Percentiles rank a stretch among this genome's conserved stretches.
Evolutionary conservation across 2,888 invertebrate genomes (phyloP).

Genomic region (Zelleria hepariella): DNA sequence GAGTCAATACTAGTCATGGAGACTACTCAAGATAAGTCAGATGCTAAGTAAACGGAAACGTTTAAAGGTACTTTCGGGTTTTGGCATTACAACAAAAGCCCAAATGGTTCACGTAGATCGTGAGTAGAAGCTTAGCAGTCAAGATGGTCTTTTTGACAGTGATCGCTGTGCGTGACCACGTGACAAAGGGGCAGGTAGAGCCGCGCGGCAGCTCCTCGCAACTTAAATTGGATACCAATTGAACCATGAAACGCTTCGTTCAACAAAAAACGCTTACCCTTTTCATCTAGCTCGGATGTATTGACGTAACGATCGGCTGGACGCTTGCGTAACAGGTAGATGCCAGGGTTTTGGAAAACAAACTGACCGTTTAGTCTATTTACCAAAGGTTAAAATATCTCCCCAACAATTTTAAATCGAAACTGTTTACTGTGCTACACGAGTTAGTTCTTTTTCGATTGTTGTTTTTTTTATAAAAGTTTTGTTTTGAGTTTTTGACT

Average conservation of each 20-base stretch:
- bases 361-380: constrained; percentile 16
- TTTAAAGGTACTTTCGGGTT: background rate
- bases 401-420: too few relatives aligned
- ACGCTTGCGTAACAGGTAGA: background rate
- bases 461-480: too few relatives aligned
- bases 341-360: background rate
- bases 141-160: background rate
- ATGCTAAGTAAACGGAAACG: background rate
- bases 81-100: background rate
- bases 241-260: constrained; percentile 55
- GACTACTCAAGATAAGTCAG: background rate
- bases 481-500: too few relatives aligned
- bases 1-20: background rate
- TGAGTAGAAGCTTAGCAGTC: background rate
- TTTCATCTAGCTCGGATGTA: constrained; percentile 1
- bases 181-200: constrained; percentile 48
- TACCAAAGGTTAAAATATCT: too few relatives aligned
- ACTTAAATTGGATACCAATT: constrained; percentile 62
- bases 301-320: background rate
- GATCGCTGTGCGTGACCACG: constrained; percentile 37
- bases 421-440: too few relatives aligned
- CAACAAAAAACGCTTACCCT: constrained; percentile 30
- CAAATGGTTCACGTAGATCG: background rate
- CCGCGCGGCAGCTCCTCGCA: constrained; percentile 33
- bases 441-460: too few relatives aligned